Conservation (phyloP, 2,888 invertebrate genomes). For the Andrena flavipes region DNA sequence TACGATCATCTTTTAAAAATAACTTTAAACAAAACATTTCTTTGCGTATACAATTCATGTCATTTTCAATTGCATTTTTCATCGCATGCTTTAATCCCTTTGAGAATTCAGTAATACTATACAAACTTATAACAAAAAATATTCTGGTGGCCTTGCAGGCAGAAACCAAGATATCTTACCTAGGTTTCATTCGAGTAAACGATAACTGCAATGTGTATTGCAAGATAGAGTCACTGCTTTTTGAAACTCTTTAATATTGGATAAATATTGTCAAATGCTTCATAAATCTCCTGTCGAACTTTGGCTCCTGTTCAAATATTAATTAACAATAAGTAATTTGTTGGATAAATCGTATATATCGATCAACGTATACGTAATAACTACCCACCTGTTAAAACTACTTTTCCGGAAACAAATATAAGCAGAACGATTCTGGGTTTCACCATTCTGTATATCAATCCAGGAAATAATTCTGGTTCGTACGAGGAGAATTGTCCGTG, state of each 20-base stretch:
- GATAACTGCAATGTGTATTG: slow-evolving; percentile 1
- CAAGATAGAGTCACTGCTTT: slow-evolving; percentile 87
- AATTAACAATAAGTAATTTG: slow-evolving; percentile 10
- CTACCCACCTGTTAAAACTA: slow-evolving; percentile 92
- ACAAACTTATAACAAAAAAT: not conserved
- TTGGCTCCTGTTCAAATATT: slow-evolving; percentile 90
- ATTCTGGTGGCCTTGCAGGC: not conserved
- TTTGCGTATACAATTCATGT: not conserved
- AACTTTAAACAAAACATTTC: slow-evolving; percentile 3
- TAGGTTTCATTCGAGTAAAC: slow-evolving; percentile 1
- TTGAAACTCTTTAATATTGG: slow-evolving; percentile 97
- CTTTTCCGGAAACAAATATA: slow-evolving; percentile 99
- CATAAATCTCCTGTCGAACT: slow-evolving; percentile 95
- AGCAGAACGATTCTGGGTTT: slow-evolving; percentile 97
- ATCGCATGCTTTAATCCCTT: slow-evolving; percentile 6
- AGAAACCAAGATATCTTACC: slow-evolving; percentile 28
- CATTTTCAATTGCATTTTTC: slow-evolving; percentile 14
- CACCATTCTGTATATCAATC: slow-evolving; percentile 98
- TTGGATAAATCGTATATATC: slow-evolving; percentile 8
- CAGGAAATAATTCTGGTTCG: slow-evolving; percentile 99
- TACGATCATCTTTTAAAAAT: not conserved
- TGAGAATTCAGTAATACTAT: not conserved
- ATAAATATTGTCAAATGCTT: slow-evolving; percentile 98
- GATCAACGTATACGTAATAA: slow-evolving; percentile 11
- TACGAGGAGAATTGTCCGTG: slow-evolving; percentile 92